Base-by-base conservation (phyloP, 2,888 invertebrate genomes). In the Lycocerus yunnanus region DNA sequence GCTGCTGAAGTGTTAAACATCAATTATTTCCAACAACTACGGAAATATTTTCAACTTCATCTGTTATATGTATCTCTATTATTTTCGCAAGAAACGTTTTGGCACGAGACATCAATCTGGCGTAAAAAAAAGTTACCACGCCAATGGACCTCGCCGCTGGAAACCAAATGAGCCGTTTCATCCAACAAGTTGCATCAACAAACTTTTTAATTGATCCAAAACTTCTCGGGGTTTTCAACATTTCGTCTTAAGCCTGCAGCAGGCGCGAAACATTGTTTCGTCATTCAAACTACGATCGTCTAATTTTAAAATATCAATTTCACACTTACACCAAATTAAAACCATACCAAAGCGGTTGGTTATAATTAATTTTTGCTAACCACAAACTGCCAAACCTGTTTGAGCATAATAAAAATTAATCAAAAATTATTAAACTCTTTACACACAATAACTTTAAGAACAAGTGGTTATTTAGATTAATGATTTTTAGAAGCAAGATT, bases 331-430 rank as follows among this genome's bases (percentile, higher is more conserved):
- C 43, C n/a, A 43, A 43, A 43, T n/a, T 43, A n/a, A 43, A 43
- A 43, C n/a, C n/a, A 43, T n/a, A 43, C 43, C 43, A 43, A 43
- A 8, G 43, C 43, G 43, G 43, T 43, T n/a, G 15, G 15, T 18
- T 63, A 18, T 63, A 63, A 63, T 63, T 63, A 63, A 63, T 63
- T 63, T 63, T 63, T 43, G 43, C 43, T 43, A 43, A 43, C 43
- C 43, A 43, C n/a, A 43, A 43, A 43, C 18, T 63, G 61, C 16
- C 20, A 63, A 18, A 63, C 15, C 61, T 63, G 13, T 63, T 63
- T 18, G 16, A 18, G 20, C 60, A 43, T 43, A 43, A 43, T 43
- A 43, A 43, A 63, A 63, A 63, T 18, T 18, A 63, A 18, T 63
- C 20, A 20, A 18, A 63, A 63, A 63, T 63, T 63, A 18, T 16